A percentile compares a stretch with the other conserved stretches of the same genome.
Evolutionary conservation across 2,797 vertebrate species (phyloP).

Genomic region (Catamblyrhynchus diadema): DNA sequence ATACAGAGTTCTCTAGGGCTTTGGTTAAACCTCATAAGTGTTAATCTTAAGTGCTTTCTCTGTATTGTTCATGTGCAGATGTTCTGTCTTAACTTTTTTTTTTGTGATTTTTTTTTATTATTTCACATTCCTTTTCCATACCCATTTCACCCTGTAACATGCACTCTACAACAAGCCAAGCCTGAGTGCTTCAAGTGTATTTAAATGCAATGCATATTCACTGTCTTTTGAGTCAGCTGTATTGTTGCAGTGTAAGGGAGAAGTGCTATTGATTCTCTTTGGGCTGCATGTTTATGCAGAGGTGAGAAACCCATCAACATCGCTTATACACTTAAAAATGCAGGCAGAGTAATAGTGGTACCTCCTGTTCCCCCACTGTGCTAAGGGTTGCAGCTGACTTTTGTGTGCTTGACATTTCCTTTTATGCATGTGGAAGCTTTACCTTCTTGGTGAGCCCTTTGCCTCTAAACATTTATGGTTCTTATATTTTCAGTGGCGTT

Average conservation of each 20-base stretch:
- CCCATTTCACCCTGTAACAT: neutral
- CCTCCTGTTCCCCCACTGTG: neutral
- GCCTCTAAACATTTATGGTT: neutral
- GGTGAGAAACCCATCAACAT: neutral
- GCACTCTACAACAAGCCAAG: neutral
- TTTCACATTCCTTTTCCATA: neutral
- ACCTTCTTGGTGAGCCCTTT: neutral
- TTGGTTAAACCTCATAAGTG: neutral
- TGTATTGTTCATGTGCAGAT: neutral
- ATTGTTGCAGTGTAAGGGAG: neutral
- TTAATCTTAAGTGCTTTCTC: neutral
- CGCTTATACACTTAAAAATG: neutral
- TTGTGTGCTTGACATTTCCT: neutral
- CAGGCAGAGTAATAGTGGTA: neutral
- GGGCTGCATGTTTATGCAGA: neutral
- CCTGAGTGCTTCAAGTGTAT: neutral
- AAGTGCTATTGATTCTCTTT: neutral
- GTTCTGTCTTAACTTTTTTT: neutral
- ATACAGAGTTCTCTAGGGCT: neutral
- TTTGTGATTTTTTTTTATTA: neutral
- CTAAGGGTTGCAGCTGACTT: neutral
- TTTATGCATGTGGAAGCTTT: neutral
- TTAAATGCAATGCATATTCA: constrained; percentile 31
- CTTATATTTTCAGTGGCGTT: neutral
- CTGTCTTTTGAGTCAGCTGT: neutral